Conservation (phyloP, 2,797 vertebrate genomes). For the Sebastes jordani region DNA sequence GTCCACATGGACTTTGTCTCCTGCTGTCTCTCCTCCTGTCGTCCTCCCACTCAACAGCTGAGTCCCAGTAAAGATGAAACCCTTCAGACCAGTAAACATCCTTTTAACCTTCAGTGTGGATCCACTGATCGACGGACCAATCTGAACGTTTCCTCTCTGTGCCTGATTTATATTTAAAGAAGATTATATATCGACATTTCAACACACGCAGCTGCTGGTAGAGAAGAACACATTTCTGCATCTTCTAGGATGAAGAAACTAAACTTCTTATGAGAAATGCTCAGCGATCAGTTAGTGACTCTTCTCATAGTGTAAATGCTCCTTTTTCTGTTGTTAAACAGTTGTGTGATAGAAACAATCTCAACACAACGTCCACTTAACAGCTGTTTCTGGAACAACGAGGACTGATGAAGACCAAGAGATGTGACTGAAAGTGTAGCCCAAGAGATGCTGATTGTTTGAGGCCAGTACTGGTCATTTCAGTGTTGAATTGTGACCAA, state of each 20-base stretch:
- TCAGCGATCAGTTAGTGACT: too few relatives aligned
- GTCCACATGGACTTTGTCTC: not conserved
- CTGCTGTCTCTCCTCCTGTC: not conserved
- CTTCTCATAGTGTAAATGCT: too few relatives aligned
- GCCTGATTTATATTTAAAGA: not conserved
- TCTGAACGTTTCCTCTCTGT: not conserved
- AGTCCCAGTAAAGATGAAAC: not conserved
- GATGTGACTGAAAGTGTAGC: not conserved
- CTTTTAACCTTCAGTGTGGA: not conserved
- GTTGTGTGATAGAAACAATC: too few relatives aligned
- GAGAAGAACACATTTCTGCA: not conserved
- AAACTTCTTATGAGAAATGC: too few relatives aligned
- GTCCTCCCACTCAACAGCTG: not conserved
- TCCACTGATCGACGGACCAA: not conserved
- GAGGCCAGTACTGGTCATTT: fast-evolving
- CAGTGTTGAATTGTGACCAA: not conserved
- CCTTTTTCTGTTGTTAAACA: too few relatives aligned
- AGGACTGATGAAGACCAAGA: not conserved
- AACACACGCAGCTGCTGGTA: not conserved
- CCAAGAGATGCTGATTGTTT: fast-evolving
- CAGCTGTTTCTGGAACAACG: too few relatives aligned
- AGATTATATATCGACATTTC: not conserved
- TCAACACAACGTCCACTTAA: too few relatives aligned
- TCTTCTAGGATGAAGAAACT: too few relatives aligned
- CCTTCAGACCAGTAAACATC: not conserved